Evolutionary conservation across 2,113 vertebrate species (phyloP).

Genomic region (Accipiter virgatus): DNA sequence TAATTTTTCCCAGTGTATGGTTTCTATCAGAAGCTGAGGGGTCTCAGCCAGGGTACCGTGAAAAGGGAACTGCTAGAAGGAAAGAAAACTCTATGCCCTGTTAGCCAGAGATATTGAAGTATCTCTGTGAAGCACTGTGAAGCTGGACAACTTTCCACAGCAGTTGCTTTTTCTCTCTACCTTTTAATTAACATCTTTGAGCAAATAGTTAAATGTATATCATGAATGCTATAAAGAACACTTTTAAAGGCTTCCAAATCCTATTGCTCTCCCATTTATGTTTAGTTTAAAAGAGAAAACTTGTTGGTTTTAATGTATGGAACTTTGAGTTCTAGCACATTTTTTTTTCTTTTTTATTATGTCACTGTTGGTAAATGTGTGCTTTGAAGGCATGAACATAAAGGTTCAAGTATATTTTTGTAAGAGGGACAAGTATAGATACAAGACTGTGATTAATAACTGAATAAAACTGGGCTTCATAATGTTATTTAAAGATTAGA

Average conservation of each 20-base stretch:
- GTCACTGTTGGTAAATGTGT: neutral
- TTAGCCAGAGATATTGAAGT: neutral
- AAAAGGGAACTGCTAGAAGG: neutral
- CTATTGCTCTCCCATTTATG: neutral
- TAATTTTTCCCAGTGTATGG: neutral
- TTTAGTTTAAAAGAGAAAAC: neutral
- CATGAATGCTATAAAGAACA: neutral
- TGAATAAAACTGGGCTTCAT: neutral
- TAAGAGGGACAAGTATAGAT: neutral
- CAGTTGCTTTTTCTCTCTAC: neutral
- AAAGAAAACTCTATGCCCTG: neutral
- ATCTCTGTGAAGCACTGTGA: neutral
- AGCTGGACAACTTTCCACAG: neutral
- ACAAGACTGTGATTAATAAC: neutral
- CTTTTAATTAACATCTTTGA: neutral
- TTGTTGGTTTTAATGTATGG: neutral
- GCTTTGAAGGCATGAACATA: neutral
- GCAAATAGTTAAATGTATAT: neutral
- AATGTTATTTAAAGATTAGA: neutral
- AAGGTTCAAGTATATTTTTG: neutral
- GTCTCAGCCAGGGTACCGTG: neutral
- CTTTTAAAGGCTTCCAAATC: neutral
- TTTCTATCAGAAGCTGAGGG: neutral
- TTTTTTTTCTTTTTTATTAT: neutral
- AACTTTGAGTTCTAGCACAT: neutral